Evolutionary conservation across 2,888 invertebrate species (phyloP).

Genomic region (Rhagonycha fulva): DNA sequence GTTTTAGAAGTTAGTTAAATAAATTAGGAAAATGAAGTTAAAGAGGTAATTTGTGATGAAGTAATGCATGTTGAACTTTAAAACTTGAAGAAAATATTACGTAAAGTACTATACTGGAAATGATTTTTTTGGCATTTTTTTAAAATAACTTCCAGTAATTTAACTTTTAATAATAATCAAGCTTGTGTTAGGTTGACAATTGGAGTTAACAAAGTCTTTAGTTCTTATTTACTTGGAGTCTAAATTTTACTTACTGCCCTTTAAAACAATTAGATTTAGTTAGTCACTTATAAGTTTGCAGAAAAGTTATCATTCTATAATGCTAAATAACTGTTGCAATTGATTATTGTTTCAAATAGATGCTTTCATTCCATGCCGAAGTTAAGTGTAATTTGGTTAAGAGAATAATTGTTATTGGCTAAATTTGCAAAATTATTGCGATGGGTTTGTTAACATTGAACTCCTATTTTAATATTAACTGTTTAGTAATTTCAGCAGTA

Average conservation of each 20-base stretch:
- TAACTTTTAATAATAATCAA: background rate
- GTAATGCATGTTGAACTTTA: background rate
- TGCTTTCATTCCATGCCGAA: background rate
- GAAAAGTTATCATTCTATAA: background rate
- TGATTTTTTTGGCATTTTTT: background rate
- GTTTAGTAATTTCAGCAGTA: background rate
- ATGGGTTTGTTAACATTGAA: background rate
- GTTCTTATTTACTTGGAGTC: background rate
- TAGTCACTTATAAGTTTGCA: background rate
- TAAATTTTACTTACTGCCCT: background rate
- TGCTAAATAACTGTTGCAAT: background rate
- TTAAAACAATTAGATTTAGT: background rate
- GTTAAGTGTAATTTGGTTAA: background rate
- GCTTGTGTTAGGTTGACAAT: background rate
- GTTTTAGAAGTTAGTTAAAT: too few relatives aligned
- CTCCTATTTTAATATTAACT: background rate
- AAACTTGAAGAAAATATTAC: background rate
- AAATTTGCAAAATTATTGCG: background rate
- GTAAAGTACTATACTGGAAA: too few relatives aligned
- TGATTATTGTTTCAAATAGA: background rate
- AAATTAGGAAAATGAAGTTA: too few relatives aligned
- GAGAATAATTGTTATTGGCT: background rate
- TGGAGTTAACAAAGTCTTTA: background rate
- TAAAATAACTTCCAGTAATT: background rate
- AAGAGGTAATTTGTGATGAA: background rate